phyloP scores from a whole-genome alignment of 2,113 vertebrate genomes.

The Ia io region DNA sequence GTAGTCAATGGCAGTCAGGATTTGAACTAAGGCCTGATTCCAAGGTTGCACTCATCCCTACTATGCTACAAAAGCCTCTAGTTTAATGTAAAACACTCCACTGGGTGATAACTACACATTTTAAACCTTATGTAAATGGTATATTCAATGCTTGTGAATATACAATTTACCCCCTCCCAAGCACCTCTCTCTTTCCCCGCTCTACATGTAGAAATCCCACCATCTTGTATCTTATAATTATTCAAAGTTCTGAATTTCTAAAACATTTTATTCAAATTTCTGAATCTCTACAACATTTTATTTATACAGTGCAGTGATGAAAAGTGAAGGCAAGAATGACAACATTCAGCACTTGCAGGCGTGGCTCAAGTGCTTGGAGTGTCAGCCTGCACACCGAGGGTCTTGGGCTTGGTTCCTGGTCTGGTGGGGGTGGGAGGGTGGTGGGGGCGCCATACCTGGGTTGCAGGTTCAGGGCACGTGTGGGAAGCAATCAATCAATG shows the following conservation, averaged over 20 bases:
- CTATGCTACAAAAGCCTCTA: background rate
- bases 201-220: background rate
- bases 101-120: background rate
- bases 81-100: background rate
- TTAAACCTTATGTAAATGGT: background rate
- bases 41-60: background rate
- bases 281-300: constrained; percentile 36
- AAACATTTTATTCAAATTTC: constrained; percentile 26
- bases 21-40: background rate
- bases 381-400: no score
- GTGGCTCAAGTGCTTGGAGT: no score
- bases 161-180: background rate
- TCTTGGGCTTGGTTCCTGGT: no score
- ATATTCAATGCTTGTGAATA: background rate
- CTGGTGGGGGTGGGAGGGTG: no score
- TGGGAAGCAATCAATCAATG: no score
- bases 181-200: background rate
- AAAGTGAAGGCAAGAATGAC: background rate
- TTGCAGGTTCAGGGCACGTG: no score
- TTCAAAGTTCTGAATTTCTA: constrained; percentile 47
- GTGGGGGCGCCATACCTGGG: no score
- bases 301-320: background rate
- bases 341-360: background rate
- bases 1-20: background rate
- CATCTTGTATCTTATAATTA: background rate